These are phyloP conservation scores for Bovichtus variegatus DNA, from an alignment of 2,797 vertebrate genomes.

Conservation along the genomic window DNA sequence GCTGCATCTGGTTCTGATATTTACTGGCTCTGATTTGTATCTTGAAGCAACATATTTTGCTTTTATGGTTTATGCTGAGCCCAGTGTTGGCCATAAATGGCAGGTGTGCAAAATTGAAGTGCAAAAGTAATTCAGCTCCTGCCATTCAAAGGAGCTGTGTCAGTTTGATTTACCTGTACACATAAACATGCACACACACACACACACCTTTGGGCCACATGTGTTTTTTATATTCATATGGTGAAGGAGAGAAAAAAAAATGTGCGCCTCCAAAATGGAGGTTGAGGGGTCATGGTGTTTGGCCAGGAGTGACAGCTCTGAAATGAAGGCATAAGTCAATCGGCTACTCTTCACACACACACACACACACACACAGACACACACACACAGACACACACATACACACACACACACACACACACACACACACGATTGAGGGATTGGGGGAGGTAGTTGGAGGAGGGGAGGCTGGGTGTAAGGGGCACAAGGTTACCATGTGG, in stretches of 20 bases:
- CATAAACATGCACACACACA: constrained; percentile 65
- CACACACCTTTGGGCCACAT: constrained; percentile 75
- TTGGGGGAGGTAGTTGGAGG: constrained; percentile 48
- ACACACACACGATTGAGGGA: constrained; percentile 43
- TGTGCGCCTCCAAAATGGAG: constrained; percentile 73
- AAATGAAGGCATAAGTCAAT: constrained; percentile 88
- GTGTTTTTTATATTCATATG: constrained; percentile 85
- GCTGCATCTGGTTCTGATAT: constrained; percentile 47
- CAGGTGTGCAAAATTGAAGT: constrained; percentile 81
- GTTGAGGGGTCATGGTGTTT: constrained; percentile 84
- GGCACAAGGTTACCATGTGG: constrained; percentile 66
- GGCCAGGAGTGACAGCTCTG: constrained; percentile 86
- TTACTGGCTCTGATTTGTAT: constrained; percentile 63
- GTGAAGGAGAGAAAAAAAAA: constrained; percentile 60
- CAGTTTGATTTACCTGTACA: constrained; percentile 81
- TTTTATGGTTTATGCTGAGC: constrained; percentile 72
- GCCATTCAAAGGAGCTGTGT: constrained; percentile 79
- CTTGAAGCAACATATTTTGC: constrained; percentile 52
- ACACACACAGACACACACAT: constrained; percentile 35
- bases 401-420: constrained; percentile 23
- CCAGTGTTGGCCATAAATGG: constrained; percentile 71
- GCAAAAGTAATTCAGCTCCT: constrained; percentile 79
- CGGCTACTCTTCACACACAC: constrained; percentile 69
- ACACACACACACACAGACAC: constrained; percentile 42
- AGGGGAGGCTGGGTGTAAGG: constrained; percentile 63